Conservation (phyloP, 2,113 vertebrate genomes). For the Rousettus leschenaultii region DNA sequence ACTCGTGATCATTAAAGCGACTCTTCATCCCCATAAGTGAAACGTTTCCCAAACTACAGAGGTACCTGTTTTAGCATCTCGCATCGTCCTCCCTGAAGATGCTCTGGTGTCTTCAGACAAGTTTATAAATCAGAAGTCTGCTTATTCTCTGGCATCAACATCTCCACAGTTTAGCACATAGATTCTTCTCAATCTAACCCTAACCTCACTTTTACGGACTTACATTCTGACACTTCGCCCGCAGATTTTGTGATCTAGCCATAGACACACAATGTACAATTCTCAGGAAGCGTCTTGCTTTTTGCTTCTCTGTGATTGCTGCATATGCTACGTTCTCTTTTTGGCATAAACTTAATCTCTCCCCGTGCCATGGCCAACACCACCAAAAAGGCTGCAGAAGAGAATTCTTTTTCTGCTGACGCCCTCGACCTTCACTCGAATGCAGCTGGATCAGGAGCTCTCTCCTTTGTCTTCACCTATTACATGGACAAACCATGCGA, state of each 20-base stretch:
- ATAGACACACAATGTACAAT: neutral
- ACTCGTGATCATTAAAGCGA: neutral
- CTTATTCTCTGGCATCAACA: neutral
- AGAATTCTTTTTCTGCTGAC: neutral
- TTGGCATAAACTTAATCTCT: neutral
- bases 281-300: neutral
- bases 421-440: neutral
- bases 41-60: neutral
- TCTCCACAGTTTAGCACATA: neutral
- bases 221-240: neutral
- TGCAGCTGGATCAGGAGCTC: neutral
- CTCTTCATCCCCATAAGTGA: neutral
- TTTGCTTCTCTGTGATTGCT: neutral
- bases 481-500: fast-evolving
- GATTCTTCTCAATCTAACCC: neutral
- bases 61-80: neutral
- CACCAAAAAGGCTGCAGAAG: neutral
- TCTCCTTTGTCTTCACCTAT: neutral
- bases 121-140: neutral
- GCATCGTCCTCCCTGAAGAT: neutral
- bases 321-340: neutral
- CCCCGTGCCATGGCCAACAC: fast-evolving
- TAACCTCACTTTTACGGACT: neutral
- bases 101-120: neutral
- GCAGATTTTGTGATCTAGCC: neutral